phyloP scores from a whole-genome alignment of 1,140 invertebrate genomes.

The Drosophila tristis region DNA sequence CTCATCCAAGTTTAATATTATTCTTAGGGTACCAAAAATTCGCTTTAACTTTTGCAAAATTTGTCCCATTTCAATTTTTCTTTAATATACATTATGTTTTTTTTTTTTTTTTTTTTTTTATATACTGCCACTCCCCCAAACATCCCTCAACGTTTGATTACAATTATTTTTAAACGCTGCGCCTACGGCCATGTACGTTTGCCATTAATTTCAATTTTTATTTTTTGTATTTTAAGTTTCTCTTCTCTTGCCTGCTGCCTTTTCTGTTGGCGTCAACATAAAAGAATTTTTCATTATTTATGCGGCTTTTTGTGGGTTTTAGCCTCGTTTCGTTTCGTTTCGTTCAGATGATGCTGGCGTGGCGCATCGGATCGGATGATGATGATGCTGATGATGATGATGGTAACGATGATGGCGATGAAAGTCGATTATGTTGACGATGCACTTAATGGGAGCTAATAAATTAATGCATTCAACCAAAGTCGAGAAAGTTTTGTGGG shows the following conservation, averaged over 20 bases:
- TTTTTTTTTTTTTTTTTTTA: constrained; percentile 1
- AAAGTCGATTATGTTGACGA: constrained; percentile 47
- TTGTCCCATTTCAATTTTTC: background rate
- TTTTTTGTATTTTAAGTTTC: constrained; percentile 40
- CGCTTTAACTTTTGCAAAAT: background rate
- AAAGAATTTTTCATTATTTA: constrained; percentile 62
- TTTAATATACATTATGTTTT: background rate
- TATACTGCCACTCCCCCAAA: background rate
- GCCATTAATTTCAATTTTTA: constrained; percentile 63
- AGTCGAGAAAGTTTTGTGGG: background rate
- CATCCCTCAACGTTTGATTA: constrained; percentile 14
- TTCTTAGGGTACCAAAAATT: background rate
- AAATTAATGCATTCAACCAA: constrained; percentile 48
- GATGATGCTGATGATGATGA: constrained; percentile 28
- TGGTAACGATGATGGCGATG: constrained; percentile 9
- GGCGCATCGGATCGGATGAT: constrained; percentile 18
- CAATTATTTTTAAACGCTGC: constrained; percentile 49
- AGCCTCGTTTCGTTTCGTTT: constrained; percentile 29
- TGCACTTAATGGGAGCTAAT: constrained; percentile 51
- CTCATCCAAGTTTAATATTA: too few species aligned
- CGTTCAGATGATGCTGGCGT: constrained; percentile 2
- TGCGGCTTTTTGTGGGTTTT: constrained; percentile 56
- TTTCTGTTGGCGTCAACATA: constrained; percentile 37
- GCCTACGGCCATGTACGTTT: constrained; percentile 45
- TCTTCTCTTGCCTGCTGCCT: background rate